Evolutionary conservation across 1,140 invertebrate species (phyloP).

Genomic region (Papilio glaucus): DNA sequence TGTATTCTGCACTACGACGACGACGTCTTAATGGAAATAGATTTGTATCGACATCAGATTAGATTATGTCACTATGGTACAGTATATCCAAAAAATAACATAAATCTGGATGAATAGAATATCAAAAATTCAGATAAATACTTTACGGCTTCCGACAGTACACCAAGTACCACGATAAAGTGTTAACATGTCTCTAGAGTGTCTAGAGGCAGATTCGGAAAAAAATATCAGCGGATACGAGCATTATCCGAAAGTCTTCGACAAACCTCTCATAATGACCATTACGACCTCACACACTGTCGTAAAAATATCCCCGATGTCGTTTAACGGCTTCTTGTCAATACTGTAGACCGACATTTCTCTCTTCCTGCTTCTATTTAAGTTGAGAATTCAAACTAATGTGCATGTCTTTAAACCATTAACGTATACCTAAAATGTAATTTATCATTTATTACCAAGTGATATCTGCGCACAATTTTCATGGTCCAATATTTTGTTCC

Average conservation of each 20-base stretch:
- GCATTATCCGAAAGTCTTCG: slow-evolving; percentile 46
- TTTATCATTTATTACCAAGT: too few relatives aligned
- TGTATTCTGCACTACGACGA: too few relatives aligned
- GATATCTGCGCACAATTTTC: too few relatives aligned
- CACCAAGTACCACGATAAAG: slow-evolving; percentile 31
- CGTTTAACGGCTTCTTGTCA: slow-evolving; percentile 45
- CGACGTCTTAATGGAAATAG: too few relatives aligned
- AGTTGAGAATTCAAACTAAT: neutral
- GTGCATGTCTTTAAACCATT: neutral
- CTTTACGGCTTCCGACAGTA: neutral
- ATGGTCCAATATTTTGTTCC: too few relatives aligned
- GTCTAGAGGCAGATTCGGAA: slow-evolving; percentile 15
- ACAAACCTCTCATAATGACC: slow-evolving; percentile 49
- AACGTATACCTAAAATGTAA: too few relatives aligned
- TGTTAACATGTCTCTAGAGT: slow-evolving; percentile 39
- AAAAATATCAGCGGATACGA: slow-evolving; percentile 44
- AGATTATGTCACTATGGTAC: too few relatives aligned
- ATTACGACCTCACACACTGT: slow-evolving; percentile 57
- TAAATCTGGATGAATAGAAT: neutral
- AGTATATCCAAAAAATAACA: slow-evolving; percentile 2
- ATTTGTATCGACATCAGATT: too few relatives aligned
- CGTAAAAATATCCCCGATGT: slow-evolving; percentile 62
- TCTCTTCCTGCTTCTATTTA: slow-evolving; percentile 8
- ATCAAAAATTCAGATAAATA: neutral
- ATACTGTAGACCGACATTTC: neutral